Evolutionary conservation across 2,888 invertebrate genomes (phyloP).

Genomic region (Macrophya annulata): DNA sequence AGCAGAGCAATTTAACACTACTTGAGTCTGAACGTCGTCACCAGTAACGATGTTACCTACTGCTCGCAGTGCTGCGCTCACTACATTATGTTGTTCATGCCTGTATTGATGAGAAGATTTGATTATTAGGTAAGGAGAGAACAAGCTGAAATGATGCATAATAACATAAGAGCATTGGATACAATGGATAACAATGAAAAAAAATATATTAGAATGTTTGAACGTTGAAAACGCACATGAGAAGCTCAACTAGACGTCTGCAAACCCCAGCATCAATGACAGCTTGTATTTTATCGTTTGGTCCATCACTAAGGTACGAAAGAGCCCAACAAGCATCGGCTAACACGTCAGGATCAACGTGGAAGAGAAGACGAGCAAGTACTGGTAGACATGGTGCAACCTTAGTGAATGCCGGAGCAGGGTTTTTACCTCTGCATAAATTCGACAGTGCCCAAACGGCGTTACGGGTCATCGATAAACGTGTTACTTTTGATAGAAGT

Average conservation of each 20-base stretch:
- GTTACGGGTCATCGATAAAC: constrained; percentile 95
- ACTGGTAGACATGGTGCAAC: constrained; percentile 92
- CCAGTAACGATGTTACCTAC: constrained; percentile 99
- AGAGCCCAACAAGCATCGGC: constrained; percentile 99
- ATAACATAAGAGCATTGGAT: neutral
- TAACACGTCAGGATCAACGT: constrained; percentile 93
- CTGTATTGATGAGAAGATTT: constrained; percentile 78
- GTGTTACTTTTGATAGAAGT: constrained; percentile 89
- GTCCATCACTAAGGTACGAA: constrained; percentile 97
- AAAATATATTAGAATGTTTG: constrained; percentile 18
- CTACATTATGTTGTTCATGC: constrained; percentile 91
- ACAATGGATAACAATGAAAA: neutral
- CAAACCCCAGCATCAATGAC: constrained; percentile 98
- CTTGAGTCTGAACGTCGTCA: constrained; percentile 97
- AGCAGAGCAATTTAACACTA: constrained; percentile 95
- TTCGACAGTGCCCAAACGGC: constrained; percentile 99
- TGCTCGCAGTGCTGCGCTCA: constrained; percentile 96
- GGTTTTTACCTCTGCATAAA: constrained; percentile 98
- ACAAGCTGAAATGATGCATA: neutral
- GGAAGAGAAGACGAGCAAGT: constrained; percentile 92
- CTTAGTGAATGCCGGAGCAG: constrained; percentile 94
- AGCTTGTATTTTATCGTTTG: constrained; percentile 98
- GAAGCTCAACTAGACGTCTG: constrained; percentile 86
- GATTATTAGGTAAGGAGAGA: neutral
- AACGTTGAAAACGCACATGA: constrained; percentile 80